Percentiles rank a stretch among this genome's conserved stretches.
Evolutionary conservation across 2,797 vertebrate species (phyloP).

Genomic region (Artibeus jamaicensis): DNA sequence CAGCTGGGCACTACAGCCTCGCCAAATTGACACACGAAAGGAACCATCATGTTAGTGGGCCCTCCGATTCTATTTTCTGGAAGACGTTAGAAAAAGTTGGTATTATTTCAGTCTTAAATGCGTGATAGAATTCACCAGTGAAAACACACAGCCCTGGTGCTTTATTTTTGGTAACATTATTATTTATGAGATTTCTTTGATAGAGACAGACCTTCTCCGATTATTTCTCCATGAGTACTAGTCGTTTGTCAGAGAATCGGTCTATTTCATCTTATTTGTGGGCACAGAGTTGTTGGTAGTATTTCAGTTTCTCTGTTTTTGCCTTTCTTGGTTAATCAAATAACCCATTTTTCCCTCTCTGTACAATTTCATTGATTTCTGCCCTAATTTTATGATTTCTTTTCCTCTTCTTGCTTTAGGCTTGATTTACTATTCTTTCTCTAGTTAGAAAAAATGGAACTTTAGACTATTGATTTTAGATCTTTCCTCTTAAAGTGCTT

Average conservation of each 20-base stretch:
- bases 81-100: not conserved
- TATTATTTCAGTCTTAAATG: not conserved
- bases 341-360: not conserved
- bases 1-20: not conserved
- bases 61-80: not conserved
- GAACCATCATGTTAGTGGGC: not conserved
- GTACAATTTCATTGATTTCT: not conserved
- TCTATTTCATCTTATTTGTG: not conserved
- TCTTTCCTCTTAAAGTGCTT: not conserved
- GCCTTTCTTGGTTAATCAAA: not conserved
- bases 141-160: not conserved
- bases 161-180: not conserved
- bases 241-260: not conserved
- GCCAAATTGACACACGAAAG: not conserved
- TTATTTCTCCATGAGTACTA: not conserved
- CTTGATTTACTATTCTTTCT: not conserved
- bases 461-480: not conserved
- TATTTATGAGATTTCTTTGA: not conserved
- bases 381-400: not conserved
- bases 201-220: not conserved
- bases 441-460: not conserved
- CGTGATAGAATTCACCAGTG: not conserved
- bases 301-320: not conserved
- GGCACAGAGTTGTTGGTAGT: not conserved
- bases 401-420: not conserved